phyloP scores from a whole-genome alignment of 2,113 vertebrate genomes.

The Poeciliopsis prolifica region DNA sequence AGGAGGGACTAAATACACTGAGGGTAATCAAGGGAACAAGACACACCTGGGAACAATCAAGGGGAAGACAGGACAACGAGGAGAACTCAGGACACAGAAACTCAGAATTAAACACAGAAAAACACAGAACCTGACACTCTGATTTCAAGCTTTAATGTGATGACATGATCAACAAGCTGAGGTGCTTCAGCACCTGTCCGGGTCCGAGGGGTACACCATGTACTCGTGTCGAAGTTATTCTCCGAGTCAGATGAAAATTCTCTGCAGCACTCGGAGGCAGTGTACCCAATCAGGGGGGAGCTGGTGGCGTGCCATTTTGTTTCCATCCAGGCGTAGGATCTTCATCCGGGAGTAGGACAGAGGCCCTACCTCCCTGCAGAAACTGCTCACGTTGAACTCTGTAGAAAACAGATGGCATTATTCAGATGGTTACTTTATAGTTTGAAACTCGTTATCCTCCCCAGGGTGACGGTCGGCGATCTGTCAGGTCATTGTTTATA shows the following conservation, averaged over 20 bases:
- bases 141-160: constrained; percentile 20
- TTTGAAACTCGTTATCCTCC: constrained; percentile 14
- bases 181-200: constrained; percentile 1
- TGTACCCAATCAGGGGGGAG: constrained; percentile 78
- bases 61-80: too few relatives aligned
- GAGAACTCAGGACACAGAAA: too few relatives aligned
- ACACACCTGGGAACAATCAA: too few relatives aligned
- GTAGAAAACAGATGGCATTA: constrained; percentile 12
- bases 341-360: constrained; percentile 77
- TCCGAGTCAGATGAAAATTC: constrained; percentile 71
- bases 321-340: constrained; percentile 80
- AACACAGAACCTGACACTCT: too few relatives aligned
- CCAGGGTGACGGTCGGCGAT: background rate
- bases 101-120: too few relatives aligned
- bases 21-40: too few relatives aligned
- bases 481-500: too few relatives aligned
- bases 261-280: constrained; percentile 76
- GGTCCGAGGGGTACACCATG: background rate
- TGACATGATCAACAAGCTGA: constrained; percentile 12
- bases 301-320: constrained; percentile 71
- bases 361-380: constrained; percentile 76
- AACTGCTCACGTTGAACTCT: constrained; percentile 81
- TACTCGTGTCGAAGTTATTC: background rate
- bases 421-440: background rate
- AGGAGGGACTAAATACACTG: too few relatives aligned